Conservation (phyloP, 2,113 vertebrate genomes). For the Pogonocichla stellata region DNA sequence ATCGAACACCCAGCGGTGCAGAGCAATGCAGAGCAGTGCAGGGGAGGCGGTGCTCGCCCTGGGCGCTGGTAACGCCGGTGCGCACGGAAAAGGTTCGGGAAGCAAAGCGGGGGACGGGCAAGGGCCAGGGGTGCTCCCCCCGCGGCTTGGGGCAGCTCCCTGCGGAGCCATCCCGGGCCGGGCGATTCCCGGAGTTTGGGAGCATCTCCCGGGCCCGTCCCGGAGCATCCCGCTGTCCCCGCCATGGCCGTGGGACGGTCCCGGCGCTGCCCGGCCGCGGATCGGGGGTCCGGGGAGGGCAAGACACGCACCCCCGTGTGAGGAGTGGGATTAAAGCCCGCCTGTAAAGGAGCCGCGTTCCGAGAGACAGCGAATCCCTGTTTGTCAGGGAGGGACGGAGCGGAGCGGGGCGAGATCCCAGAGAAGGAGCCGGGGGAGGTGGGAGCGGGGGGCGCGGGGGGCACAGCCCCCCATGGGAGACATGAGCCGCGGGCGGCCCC, state of each 20-base stretch:
- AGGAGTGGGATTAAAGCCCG: too few relatives aligned
- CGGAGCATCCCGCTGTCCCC: neutral
- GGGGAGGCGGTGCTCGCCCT: neutral
- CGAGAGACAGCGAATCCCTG: neutral
- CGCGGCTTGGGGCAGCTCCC: neutral
- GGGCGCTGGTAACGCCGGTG: neutral
- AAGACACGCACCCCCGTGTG: rapidly evolving
- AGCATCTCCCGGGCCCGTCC: neutral
- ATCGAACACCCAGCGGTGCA: rapidly evolving
- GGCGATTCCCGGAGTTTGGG: neutral
- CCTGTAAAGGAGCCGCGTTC: neutral
- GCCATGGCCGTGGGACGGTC: rapidly evolving
- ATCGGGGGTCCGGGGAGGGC: rapidly evolving
- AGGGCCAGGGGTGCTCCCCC: neutral
- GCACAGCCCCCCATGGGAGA: neutral
- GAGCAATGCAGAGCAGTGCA: rapidly evolving
- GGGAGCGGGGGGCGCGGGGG: neutral
- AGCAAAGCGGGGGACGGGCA: neutral
- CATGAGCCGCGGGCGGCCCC: neutral
- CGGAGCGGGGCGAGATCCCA: neutral
- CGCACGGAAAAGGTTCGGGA: neutral
- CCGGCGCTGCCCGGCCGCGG: neutral
- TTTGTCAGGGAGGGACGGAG: neutral
- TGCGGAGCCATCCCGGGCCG: neutral
- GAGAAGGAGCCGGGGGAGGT: neutral